phyloP scores from a whole-genome alignment of 2,888 invertebrate species.

The Muscina levida region DNA sequence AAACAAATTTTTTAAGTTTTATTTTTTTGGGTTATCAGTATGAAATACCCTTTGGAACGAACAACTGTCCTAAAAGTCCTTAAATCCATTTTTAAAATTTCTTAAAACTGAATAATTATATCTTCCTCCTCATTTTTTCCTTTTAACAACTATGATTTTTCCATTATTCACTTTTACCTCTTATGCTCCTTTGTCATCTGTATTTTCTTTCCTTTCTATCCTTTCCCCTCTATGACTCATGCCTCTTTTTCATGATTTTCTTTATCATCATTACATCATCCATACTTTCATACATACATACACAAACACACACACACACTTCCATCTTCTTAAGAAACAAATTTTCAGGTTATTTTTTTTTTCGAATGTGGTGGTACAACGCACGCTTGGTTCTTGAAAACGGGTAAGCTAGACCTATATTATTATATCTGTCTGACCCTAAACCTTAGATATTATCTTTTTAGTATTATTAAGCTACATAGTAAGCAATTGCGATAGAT shows the following conservation, averaged over 20 bases:
- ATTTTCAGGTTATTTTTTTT: constrained; percentile 54
- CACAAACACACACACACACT: constrained; percentile 27
- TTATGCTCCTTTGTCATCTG: not conserved
- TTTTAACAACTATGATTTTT: not conserved
- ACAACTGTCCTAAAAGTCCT: no score
- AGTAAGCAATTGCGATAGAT: no score
- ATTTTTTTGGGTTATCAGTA: constrained; percentile 27
- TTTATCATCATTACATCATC: constrained; percentile 17
- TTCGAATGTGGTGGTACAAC: no score
- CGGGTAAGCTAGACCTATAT: constrained; percentile 56
- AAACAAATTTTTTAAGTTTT: constrained; percentile 35
- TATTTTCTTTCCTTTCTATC: not conserved
- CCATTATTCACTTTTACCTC: no score
- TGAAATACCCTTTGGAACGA: constrained; percentile 38
- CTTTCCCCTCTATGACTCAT: not conserved
- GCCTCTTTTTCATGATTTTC: constrained; percentile 16
- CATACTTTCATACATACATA: constrained; percentile 14
- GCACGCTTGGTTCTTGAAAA: constrained; percentile 56
- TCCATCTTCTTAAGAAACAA: constrained; percentile 29
- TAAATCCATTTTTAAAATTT: not conserved
- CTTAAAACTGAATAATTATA: no score
- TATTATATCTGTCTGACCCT: not conserved
- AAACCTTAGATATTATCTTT: not conserved
- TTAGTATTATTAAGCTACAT: not conserved
- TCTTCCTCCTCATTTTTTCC: not conserved